phyloP scores from a whole-genome alignment of 2,797 vertebrate genomes.

The Babyrousa celebensis region DNA sequence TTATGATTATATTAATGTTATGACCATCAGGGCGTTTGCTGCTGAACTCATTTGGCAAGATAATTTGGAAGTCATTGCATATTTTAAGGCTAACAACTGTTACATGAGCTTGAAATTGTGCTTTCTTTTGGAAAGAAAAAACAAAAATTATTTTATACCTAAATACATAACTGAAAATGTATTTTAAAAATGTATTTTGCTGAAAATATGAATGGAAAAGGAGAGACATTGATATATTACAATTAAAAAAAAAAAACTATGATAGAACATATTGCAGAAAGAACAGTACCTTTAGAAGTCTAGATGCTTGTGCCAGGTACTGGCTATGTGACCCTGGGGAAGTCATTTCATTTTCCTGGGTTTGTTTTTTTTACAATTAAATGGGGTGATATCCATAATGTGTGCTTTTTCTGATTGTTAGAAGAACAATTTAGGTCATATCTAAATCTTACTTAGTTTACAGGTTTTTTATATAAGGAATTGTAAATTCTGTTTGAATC shows the following conservation, averaged over 20 bases:
- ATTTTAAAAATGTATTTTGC: conserved; percentile 23
- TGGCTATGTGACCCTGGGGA: neutral
- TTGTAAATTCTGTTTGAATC: neutral
- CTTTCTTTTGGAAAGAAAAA: conserved; percentile 60
- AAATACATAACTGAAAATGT: conserved; percentile 5
- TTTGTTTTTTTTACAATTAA: neutral
- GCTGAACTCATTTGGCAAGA: conserved; percentile 87
- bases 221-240: neutral
- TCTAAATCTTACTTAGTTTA: neutral
- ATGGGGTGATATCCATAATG: neutral
- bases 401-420: neutral
- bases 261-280: neutral
- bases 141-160: conserved; percentile 54
- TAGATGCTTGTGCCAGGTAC: neutral
- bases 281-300: neutral
- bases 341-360: neutral
- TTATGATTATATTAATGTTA: conserved; percentile 92
- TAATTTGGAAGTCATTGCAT: conserved; percentile 88
- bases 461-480: neutral
- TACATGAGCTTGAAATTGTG: conserved; percentile 64
- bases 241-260: neutral
- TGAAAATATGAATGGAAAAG: neutral
- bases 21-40: conserved; percentile 88
- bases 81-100: conserved; percentile 81
- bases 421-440: neutral